Base-by-base conservation (phyloP, 2,113 vertebrate genomes). In the Morone chrysops region DNA sequence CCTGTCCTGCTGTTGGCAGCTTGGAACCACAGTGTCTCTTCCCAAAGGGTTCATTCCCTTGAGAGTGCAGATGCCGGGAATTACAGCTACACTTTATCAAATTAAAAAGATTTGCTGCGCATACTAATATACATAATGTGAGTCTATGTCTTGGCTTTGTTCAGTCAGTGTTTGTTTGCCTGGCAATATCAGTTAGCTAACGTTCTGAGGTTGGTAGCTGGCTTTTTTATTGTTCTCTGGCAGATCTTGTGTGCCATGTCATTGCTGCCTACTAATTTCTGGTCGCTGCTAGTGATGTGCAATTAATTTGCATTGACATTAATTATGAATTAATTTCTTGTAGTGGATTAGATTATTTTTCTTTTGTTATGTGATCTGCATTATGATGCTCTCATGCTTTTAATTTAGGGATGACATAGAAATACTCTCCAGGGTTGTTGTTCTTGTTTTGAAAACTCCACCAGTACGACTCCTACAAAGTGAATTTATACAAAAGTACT, bases 121-220 rank as follows among this genome's bases (percentile, higher is more conserved):
- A 18, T 38, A 12, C 59, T 80, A 62, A 74, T 68, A 51, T 70
- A 2, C 77, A 25, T 54, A 47, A 72, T 66, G 22, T 53, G 56
- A 79, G 61, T 41, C 17, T 25, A 17, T 54, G 78, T 53, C 67
- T 84, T 36, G 14, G 67, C 36, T 79, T 75, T 66, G 70, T 78
- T 76, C 62, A 20, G 40, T 40, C 31, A 4, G n/a, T 60, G 82
- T 50, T 38, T 61, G 63, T 70, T 31, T 20, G 31, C 47, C 66
- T 40, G 63, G 54, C 16, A 75, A 36, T 3, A 25, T 78, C 43
- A 17, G 43, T 41, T 40, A 14, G 38, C 20, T 69, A 67, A 61
- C 11, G 5, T 68, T 25, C 53, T 6, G 9, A 63, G 38, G 41
- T 41, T 53, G 54, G 17, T 20, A 63, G 41, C 17, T 4, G 66